phyloP scores from a whole-genome alignment of 2,797 vertebrate genomes.

The Prionace glauca region DNA sequence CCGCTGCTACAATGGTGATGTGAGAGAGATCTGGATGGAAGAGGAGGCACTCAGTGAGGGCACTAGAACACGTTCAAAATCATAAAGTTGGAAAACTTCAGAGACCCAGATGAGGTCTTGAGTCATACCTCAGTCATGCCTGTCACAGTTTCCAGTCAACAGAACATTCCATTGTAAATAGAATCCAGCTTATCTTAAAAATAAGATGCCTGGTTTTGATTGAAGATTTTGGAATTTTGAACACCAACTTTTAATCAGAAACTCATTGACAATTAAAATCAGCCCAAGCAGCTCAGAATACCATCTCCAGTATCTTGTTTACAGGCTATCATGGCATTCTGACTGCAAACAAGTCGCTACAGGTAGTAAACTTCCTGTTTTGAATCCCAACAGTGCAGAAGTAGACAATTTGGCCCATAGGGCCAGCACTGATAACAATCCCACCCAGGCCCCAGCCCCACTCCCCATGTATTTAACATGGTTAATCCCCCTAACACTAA shows the following conservation, averaged over 20 bases:
- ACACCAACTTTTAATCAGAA: slow-evolving; percentile 2
- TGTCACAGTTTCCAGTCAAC: not conserved
- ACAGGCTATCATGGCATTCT: not conserved
- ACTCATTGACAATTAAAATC: not conserved
- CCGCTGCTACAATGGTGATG: not conserved
- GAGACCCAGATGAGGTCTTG: not conserved
- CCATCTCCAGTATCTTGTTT: not conserved
- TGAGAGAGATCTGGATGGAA: not conserved
- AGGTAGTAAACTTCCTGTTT: not conserved
- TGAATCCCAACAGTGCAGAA: not conserved
- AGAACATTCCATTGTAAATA: not conserved
- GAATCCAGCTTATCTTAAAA: not conserved
- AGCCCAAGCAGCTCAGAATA: not conserved
- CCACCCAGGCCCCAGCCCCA: too few species aligned
- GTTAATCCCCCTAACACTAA: too few species aligned
- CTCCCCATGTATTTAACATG: too few species aligned
- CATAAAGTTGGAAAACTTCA: not conserved
- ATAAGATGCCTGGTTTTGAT: not conserved
- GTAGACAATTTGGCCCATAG: too few species aligned
- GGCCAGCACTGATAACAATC: too few species aligned
- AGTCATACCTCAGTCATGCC: not conserved
- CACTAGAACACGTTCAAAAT: not conserved
- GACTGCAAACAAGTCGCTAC: not conserved
- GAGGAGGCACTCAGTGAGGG: not conserved
- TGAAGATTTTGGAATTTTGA: not conserved